A percentile compares a stretch with the other conserved stretches of the same genome.
Evolutionary conservation across 2,113 vertebrate species (phyloP).

Genomic region (Dicerorhinus sumatrensis): DNA sequence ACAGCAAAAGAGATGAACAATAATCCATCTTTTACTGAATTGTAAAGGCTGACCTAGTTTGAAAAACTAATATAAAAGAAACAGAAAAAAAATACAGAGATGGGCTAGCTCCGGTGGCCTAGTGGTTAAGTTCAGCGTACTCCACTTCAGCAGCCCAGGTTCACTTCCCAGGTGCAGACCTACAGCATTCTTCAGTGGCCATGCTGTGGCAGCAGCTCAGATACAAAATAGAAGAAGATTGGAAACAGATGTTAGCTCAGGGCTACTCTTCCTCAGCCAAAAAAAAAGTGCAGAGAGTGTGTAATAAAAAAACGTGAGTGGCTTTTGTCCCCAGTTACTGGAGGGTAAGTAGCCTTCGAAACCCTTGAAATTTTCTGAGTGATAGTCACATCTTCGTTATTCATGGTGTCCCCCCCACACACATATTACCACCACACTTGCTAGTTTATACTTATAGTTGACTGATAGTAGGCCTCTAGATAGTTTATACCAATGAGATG

Average conservation of each 20-base stretch:
- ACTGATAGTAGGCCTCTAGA: not conserved
- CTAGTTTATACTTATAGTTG: not conserved
- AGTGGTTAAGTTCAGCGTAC: no score
- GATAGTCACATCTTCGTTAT: not conserved
- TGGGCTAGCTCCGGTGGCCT: no score
- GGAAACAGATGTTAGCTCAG: no score
- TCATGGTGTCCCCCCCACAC: not conserved
- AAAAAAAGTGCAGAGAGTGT: not conserved
- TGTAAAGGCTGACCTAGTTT: not conserved
- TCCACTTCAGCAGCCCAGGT: no score
- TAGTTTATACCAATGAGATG: not conserved
- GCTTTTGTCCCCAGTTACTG: not conserved
- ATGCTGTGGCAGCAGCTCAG: no score
- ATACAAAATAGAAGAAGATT: no score
- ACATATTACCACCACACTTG: not conserved
- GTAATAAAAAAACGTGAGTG: not conserved
- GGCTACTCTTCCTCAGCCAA: no score
- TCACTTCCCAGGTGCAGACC: no score
- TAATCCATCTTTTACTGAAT: not conserved
- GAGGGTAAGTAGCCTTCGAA: not conserved
- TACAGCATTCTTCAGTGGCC: no score
- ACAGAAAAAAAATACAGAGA: not conserved
- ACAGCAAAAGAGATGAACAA: not conserved
- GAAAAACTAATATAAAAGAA: not conserved
- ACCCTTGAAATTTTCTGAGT: not conserved